Evolutionary conservation across 2,888 invertebrate genomes (phyloP).

Genomic region (Pollenia amentaria): DNA sequence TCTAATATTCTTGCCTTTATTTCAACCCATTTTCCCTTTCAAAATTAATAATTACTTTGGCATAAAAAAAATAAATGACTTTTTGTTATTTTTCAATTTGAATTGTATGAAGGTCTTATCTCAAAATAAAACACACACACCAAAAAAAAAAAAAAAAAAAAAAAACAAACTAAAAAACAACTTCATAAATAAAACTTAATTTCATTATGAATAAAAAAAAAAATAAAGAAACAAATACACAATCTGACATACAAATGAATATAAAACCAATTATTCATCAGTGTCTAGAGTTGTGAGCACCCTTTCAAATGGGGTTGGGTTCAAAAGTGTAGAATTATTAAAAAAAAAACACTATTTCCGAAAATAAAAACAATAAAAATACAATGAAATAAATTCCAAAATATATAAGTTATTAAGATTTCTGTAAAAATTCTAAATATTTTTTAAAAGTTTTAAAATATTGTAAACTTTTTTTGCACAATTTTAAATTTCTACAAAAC

Average conservation of each 20-base stretch:
- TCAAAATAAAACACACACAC: slow-evolving; percentile 28
- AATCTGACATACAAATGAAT: neutral
- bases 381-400: neutral
- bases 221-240: slow-evolving; percentile 12
- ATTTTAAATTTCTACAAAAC: no score
- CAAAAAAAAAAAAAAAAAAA: slow-evolving; percentile 6
- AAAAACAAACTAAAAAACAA: slow-evolving; percentile 23
- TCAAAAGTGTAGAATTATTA: neutral
- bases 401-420: no score
- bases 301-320: slow-evolving; percentile 27
- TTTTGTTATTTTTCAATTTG: slow-evolving; percentile 24
- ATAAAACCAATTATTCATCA: slow-evolving; percentile 21
- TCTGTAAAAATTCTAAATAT: no score
- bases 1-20: neutral
- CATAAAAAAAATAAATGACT: slow-evolving; percentile 4
- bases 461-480: no score
- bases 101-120: slow-evolving; percentile 56
- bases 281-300: slow-evolving; percentile 19
- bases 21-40: neutral
- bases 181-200: slow-evolving; percentile 39
- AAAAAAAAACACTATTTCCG: slow-evolving; percentile 14
- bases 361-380: neutral
- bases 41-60: slow-evolving; percentile 27
- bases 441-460: no score
- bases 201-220: slow-evolving; percentile 24